These are phyloP conservation scores for Anisognathus igniventris DNA, from an alignment of 2,797 vertebrate species.

Conservation along the genomic window DNA sequence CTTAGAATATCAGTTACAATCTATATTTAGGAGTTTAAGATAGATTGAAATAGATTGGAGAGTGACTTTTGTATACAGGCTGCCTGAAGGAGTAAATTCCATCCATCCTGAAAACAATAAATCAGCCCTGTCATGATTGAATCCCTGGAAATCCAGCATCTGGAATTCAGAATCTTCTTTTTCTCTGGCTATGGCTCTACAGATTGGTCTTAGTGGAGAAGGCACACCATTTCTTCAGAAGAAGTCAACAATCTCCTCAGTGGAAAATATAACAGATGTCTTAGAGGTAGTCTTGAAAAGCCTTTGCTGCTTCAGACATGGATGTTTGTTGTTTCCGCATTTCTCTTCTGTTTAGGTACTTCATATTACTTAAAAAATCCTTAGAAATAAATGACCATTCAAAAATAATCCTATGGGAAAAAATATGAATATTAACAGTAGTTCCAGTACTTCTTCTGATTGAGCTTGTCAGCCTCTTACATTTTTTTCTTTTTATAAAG, in stretches of 20 bases:
- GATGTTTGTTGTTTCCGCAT: neutral
- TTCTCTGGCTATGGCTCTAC: neutral
- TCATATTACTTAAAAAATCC: neutral
- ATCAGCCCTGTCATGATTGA: neutral
- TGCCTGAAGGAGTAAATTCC: neutral
- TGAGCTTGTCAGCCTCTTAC: neutral
- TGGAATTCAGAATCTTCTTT: neutral
- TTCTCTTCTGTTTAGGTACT: neutral
- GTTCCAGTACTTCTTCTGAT: neutral
- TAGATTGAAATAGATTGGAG: neutral
- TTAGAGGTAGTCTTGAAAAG: neutral
- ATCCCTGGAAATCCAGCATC: neutral
- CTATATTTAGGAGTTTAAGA: neutral
- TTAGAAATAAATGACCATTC: neutral
- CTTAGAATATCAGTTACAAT: neutral
- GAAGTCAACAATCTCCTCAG: neutral
- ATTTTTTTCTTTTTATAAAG: neutral
- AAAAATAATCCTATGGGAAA: neutral
- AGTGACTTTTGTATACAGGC: neutral
- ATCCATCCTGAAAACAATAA: neutral
- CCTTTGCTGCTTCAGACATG: neutral
- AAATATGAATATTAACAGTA: neutral
- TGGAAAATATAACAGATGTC: neutral
- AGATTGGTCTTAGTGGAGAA: neutral
- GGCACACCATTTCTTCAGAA: neutral